Evolutionary conservation across 2,888 invertebrate genomes (phyloP), one percentile per base, ranked within the genome.

Genomic region (Mycalesis mineus): DNA sequence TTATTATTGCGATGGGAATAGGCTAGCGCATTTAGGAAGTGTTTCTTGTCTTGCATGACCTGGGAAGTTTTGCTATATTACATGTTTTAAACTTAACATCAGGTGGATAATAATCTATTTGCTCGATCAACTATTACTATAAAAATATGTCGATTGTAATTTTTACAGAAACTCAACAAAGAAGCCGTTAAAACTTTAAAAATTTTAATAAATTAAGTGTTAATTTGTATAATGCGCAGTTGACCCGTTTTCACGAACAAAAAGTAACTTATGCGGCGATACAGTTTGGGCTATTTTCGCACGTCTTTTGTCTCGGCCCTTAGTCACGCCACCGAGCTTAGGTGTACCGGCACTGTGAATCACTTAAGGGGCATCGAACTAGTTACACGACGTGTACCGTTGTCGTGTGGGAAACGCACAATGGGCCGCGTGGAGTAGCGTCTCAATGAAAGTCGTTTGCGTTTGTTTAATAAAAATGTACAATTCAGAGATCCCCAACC

Each of bases 391-490:
- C 9, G 17, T 33, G 48, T 62, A 64, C 64, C 67, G 65, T 65
- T 67, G 64, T 60, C 58, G 51, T 64, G 64, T 65, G 65, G 62
- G 63, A 63, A 65, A 33, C 31, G 53, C 45, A 58, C 58, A 58
- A 58, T 58, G 49, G 41, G 39, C 31, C 40, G 45, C 47, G 17
- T 54, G 40, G 48, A 14, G 50, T 54, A 57, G 54, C 42, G 50
- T 50, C 29, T 29, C 4, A 37, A 28, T 49, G 49, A 14, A 17
- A 13, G 36, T 50, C 14, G 7, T 49, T 40, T 14, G 14, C 8
- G 14, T 5, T 47, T 15, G 13, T 6, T 33, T 9, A 7, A 15
- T 4, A 14, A 13, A n/a, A 44, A 28, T 29, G 22, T 22, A 22
- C 1, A 13, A 44, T 29, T 29, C 13, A 13, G 22, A 22, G 22